phyloP scores from a whole-genome alignment of 2,888 invertebrate genomes.

The Leucophora obtusa region DNA sequence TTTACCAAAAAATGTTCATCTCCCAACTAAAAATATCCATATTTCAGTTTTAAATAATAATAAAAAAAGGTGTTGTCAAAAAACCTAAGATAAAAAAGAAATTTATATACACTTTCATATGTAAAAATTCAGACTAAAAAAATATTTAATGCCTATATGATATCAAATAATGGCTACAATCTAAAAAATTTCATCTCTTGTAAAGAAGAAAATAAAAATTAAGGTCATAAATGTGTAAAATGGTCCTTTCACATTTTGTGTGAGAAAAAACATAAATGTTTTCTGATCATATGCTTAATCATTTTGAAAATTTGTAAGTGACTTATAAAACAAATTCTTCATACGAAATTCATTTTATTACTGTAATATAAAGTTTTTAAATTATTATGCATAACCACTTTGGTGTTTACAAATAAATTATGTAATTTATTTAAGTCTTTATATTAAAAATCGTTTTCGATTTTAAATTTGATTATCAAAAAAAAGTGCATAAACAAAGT shows the following conservation, averaged over 20 bases:
- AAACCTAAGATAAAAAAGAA: background rate
- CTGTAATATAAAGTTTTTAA: too few relatives aligned
- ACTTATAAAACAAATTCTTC: too few relatives aligned
- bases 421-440: background rate
- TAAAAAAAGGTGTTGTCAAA: conserved; percentile 7
- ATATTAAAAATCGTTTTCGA: too few relatives aligned
- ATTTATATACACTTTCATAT: background rate
- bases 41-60: conserved; percentile 20
- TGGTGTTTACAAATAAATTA: background rate
- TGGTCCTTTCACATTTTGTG: conserved; percentile 54
- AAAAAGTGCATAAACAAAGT: background rate
- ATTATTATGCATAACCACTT: background rate
- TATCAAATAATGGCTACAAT: conserved; percentile 7
- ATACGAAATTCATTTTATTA: background rate
- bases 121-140: background rate
- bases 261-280: background rate
- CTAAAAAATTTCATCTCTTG: conserved; percentile 22
- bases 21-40: background rate
- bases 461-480: too few relatives aligned
- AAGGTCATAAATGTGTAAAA: conserved; percentile 44
- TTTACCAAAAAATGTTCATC: background rate
- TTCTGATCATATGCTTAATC: too few relatives aligned
- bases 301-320: too few relatives aligned
- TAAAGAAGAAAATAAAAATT: conserved; percentile 38
- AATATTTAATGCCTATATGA: conserved; percentile 17